Evolutionary conservation across 2,113 vertebrate species (phyloP).

Genomic region (Equus przewalskii): DNA sequence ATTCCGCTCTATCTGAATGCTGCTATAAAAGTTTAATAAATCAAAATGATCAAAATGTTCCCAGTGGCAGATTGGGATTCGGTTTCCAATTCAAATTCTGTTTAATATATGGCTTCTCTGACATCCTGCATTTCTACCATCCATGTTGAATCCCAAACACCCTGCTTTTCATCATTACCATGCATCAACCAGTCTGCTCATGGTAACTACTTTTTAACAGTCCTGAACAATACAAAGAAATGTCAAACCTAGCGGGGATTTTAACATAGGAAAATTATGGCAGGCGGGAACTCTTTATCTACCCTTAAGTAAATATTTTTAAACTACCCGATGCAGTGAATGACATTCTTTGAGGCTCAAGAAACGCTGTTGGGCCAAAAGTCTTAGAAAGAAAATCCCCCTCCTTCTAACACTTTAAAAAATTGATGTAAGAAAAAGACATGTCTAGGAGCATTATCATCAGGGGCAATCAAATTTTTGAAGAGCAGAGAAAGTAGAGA

Average conservation of each 20-base stretch:
- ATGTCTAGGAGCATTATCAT: conserved; percentile 25
- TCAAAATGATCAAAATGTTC: conserved; percentile 93
- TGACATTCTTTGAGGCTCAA: conserved; percentile 76
- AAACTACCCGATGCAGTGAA: conserved; percentile 60
- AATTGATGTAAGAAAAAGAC: conserved; percentile 15
- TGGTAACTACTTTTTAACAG: conserved; percentile 84
- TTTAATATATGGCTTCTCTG: conserved; percentile 90
- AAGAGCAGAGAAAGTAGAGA: conserved; percentile 24
- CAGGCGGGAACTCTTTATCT: conserved; percentile 84
- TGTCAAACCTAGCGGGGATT: conserved; percentile 82
- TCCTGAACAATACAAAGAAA: conserved; percentile 81
- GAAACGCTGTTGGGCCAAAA: conserved; percentile 64
- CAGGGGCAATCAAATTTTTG: conserved; percentile 66
- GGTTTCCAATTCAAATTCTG: conserved; percentile 91
- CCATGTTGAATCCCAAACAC: conserved; percentile 88
- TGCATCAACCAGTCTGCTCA: conserved; percentile 82
- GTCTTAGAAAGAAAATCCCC: conserved; percentile 8
- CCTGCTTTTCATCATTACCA: conserved; percentile 86
- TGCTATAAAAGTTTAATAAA: conserved; percentile 92
- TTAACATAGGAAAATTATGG: conserved; percentile 79
- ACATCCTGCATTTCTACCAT: conserved; percentile 87
- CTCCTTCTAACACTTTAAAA: background rate
- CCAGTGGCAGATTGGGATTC: conserved; percentile 88
- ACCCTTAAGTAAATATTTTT: conserved; percentile 87
- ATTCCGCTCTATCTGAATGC: conserved; percentile 88